A percentile compares a stretch with the other conserved stretches of the same genome.
These are phyloP conservation scores for Mallotus villosus DNA, from an alignment of 2,797 vertebrate species.

Conservation along the genomic window DNA sequence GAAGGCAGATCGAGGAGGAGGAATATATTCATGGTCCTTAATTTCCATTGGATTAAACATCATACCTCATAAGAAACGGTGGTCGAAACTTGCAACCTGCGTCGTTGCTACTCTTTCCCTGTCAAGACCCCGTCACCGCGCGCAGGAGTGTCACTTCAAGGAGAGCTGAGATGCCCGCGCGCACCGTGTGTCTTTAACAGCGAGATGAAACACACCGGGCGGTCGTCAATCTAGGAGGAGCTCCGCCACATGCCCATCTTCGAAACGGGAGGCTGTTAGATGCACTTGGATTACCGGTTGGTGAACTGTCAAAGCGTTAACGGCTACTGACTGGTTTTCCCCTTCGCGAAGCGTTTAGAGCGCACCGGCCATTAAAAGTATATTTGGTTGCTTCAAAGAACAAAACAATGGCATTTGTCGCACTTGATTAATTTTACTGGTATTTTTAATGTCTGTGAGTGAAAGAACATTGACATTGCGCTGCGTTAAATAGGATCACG, in stretches of 20 bases:
- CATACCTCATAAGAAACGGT: constrained; percentile 14
- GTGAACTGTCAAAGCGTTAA: constrained; percentile 60
- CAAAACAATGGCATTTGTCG: constrained; percentile 17
- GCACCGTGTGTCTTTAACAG: constrained; percentile 41
- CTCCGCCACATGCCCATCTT: constrained; percentile 51
- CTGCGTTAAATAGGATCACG: constrained; percentile 54
- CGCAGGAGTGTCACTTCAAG: not conserved
- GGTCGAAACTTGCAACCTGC: constrained; percentile 3
- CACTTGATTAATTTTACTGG: constrained; percentile 41
- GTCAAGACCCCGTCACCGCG: not conserved
- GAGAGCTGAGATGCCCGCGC: constrained; percentile 1
- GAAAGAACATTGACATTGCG: constrained; percentile 38
- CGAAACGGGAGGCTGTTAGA: constrained; percentile 57
- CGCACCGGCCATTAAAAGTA: constrained; percentile 29
- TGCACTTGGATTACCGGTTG: constrained; percentile 71
- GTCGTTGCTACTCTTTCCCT: not conserved
- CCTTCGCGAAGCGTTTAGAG: constrained; percentile 15
- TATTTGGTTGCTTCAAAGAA: constrained; percentile 19
- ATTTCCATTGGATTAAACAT: constrained; percentile 20
- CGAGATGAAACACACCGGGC: constrained; percentile 32
- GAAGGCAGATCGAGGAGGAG: not conserved
- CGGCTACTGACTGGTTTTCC: constrained; percentile 47
- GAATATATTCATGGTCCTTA: constrained; percentile 1
- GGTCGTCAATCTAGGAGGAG: constrained; percentile 61
- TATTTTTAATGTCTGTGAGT: constrained; percentile 44